Base-by-base conservation (phyloP, 1,140 invertebrate genomes). In the Delia radicum region DNA sequence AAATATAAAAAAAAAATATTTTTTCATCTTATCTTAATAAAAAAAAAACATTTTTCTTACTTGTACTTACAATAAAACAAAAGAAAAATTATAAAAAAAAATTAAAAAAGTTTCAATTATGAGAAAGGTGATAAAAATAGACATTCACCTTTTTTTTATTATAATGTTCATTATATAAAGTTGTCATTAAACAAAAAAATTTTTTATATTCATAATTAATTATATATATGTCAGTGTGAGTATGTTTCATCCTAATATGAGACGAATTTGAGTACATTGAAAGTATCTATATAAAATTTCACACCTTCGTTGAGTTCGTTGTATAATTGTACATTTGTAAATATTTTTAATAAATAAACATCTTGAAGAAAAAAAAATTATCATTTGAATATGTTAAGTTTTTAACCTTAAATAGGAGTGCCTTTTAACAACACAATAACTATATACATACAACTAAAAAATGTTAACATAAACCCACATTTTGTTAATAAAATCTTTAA, bases 91-190 rank as follows among this genome's bases (percentile, higher is more conserved):
- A 21, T 63, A 63, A 63, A 27, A 69, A 33, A 33, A 24, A 37
- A n/a, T n/a, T n/a, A n/a, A n/a, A n/a, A n/a, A 69, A 8, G 4
- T 33, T 33, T 63, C 28, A 69, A 69, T 69, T 8, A 69, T 69
- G 65, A 69, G 65, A 69, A 69, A 69, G 65, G 65, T 24, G 3
- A 69, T 69, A 69, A 37, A 69, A 69, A 37, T 37, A 69, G 65
- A 33, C 65, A 69, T 33, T 69, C 65, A 37, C 65, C 37, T 69
- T 67, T 67, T 33, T 65, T 0, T n/a, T n/a, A n/a, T 42, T 42
- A n/a, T 15, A 42, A 42, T 42, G n/a, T 42, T n/a, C 62, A 31
- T 65, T 7, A 28, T 26, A 63, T 63, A 10, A 15, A 29, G 26
- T 15, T 65, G 62, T 13, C 27, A 29, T 29, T 13, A 61, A 18